Evolutionary conservation across 2,888 invertebrate genomes (phyloP), one percentile per base, ranked within the genome.

Genomic region (Amorpha juglandis): DNA sequence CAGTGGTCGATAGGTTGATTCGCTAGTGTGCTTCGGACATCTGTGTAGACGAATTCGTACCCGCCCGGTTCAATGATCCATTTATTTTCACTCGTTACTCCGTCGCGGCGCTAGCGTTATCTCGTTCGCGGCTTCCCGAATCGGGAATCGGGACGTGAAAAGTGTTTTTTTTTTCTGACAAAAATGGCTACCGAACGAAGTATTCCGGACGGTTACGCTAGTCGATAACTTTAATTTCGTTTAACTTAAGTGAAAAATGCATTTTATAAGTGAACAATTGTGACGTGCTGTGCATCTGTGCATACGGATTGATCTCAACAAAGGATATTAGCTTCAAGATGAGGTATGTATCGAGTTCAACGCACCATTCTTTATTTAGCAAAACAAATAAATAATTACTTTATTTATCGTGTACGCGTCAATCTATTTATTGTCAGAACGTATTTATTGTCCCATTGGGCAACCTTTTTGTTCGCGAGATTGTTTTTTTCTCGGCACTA

Each of bases 361-460:
- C 89, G 88, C 80, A 83, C 88, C 75, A 82, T 70, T 71, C 87
- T 90, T 90, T 90, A 79, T 80, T 87, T 85, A 88, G 83, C 88
- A 92, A 92, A 91, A 92, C 90, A 90, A 91, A 91, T 91, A 91
- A 91, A 91, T 91, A 90, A 88, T 90, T 86, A 85, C 77, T 76
- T 70, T 71, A 76, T 79, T 76, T 71, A 82, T 79, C 75, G 80
- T 82, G 78, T 81, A 86, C 81, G 84, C 84, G 81, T 85, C 77
- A 81, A 81, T 86, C 87, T 92, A 90, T 89, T 89, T 89, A 83
- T 83, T 86, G 78, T 81, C 78, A 69, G 66, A 65, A 71, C 82
- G 77, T 86, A 87, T 90, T 88, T 87, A 86, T 76, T 81, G 79
- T 77, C 77, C 75, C 70, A 75, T 71, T 71, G 75, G 78, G 75